Evolutionary conservation across 2,113 vertebrate species (phyloP), one percentile per base, ranked within the genome.

Genomic region (Aspidoscelis tigris): DNA sequence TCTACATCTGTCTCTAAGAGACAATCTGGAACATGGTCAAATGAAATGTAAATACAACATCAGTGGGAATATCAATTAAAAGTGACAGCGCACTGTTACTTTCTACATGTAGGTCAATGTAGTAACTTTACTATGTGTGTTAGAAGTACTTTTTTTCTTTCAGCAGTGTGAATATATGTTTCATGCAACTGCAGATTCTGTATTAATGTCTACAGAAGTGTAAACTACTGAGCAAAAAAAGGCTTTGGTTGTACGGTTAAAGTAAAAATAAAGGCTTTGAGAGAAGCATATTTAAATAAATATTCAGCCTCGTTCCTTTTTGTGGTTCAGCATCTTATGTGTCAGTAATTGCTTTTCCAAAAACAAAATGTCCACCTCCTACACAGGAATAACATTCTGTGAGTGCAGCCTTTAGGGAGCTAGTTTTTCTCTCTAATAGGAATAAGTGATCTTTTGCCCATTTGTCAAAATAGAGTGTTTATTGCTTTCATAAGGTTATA

Each of bases 161-260:
- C 66, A 89, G 88, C 53, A 50, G 88, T 94, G 88, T 93, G 89
- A 93, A 93, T 91, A 84, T 92, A 93, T 43, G 53, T 93, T 95
- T 92, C 91, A 91, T 76, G 91, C 93, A 92, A 88, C 70, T 95
- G 95, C 95, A 93, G 86, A 95, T 93, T 94, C 97, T 97, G 95
- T 97, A 92, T 94, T 88, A 89, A 96, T 96, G 95, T 96, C 93
- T 95, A 94, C 95, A 95, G 96, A 96, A 94, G 87, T 95, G 93
- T 95, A 92, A 96, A 95, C 92, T 93, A 91, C 93, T 95, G 90
- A 93, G 68, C 41, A 71, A 78, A 68, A 50, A 75, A 89, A 88
- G 89, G 86, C 90, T 89, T 92, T 92, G 93, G 88, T 91, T 88
- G 90, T 87, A 91, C 80, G 87, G 89, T 76, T 88, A 80, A 88